A percentile compares a stretch with the other conserved stretches of the same genome.
These are phyloP conservation scores for Iselma pallidipennis DNA, from an alignment of 2,888 invertebrate species.

Conservation along the genomic window DNA sequence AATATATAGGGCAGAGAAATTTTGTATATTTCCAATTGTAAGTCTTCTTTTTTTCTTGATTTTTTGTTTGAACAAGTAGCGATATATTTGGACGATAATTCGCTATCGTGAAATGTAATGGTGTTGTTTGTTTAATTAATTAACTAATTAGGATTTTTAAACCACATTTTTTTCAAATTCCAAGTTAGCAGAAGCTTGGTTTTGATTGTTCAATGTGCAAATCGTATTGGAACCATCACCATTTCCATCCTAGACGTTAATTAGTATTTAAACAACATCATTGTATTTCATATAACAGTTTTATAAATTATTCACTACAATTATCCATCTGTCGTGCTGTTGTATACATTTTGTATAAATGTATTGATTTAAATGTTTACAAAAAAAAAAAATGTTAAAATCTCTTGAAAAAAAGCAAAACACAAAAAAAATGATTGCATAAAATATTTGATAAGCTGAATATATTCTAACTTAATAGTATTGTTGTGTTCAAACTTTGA, in stretches of 20 bases:
- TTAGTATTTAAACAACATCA: constrained; percentile 12
- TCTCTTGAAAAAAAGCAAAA: not conserved
- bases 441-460: constrained; percentile 19
- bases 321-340: constrained; percentile 19
- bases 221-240: not conserved
- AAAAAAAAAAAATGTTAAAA: constrained; percentile 1
- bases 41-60: not conserved
- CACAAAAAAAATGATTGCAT: constrained; percentile 13
- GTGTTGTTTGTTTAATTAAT: constrained; percentile 13
- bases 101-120: constrained; percentile 17
- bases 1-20: not conserved
- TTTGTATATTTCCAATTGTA: not conserved
- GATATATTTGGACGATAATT: constrained; percentile 1
- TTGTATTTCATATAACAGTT: constrained; percentile 18
- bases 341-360: constrained; percentile 24
- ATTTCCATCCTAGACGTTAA: not conserved
- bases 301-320: constrained; percentile 6
- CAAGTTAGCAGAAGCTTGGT: constrained; percentile 12
- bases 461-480: constrained; percentile 37
- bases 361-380: constrained; percentile 21
- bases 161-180: constrained; percentile 10
- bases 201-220: constrained; percentile 14
- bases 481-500: constrained; percentile 41
- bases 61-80: not conserved
- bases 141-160: not conserved